Evolutionary conservation across 37 sponge, comb jelly and placozoan species (phyloP), one percentile per base, ranked within the genome.

Genomic region (Ianthella basta): DNA sequence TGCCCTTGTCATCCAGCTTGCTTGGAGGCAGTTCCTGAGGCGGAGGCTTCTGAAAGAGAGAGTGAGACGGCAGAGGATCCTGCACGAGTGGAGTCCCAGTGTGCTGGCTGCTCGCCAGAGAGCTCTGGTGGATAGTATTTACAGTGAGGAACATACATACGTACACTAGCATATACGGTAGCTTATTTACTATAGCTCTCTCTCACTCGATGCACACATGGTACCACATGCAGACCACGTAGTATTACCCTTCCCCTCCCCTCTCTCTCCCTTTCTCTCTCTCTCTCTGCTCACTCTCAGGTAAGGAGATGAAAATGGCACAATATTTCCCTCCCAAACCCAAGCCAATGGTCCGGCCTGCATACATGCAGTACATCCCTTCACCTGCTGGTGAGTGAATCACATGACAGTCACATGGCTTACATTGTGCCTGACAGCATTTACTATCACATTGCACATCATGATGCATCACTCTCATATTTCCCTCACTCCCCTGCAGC

Each of bases 1-100:
- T 50, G 96, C 98, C 36, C 87, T 97, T n/a, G 61, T 91, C 38
- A 97, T 97, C 55, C 98, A 97, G 77, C 80, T 97, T 79, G 92
- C 96, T 2, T 97, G 98, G 98, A 86, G 98, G 56, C 92, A 94
- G 70, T 90, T 91, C 60, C 81, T 83, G 12, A 70, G 95, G 23
- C 78, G 89, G 56, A 90, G 90, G 73, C 70, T 94, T 18, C 60
- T 90, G 1, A 70, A 12, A 34, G 72, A 72, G 37, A 34, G 73
- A 32, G 39, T 78, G 25, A 87, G 68, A 23, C 80, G 91, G 21
- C 92, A 91, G 81, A 85, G 67, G 60, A 74, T 94, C 2, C 81
- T 97, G 0, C 86, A 94, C 40, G 94, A 95, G 60, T 94, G 97
- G 97, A 94, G 88, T 69, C 97, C 97, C 29, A 88, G 87, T 75